phyloP scores from a whole-genome alignment of 2,888 invertebrate genomes.

The Uloborus plumipes region DNA sequence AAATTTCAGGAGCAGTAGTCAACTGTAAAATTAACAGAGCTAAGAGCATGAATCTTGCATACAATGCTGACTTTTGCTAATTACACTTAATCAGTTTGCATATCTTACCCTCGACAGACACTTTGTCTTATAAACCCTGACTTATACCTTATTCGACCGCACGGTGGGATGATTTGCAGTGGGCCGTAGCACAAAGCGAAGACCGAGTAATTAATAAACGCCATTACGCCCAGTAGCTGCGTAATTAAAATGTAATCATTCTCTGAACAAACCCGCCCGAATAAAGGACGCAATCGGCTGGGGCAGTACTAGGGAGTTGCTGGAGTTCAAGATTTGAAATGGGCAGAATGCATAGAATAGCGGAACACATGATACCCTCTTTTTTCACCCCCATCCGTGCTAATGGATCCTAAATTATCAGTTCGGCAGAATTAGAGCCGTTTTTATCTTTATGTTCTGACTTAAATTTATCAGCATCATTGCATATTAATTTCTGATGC shows the following conservation, averaged over 20 bases:
- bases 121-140: constrained; percentile 1
- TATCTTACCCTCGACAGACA: not conserved
- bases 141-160: not conserved
- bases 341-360: too few species aligned
- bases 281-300: constrained; percentile 18
- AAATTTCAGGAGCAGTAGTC: too few species aligned
- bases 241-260: constrained; percentile 57
- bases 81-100: not conserved
- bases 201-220: constrained; percentile 47
- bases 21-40: too few species aligned
- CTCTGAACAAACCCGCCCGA: constrained; percentile 3
- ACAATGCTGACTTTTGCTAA: too few species aligned
- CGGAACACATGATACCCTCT: too few species aligned
- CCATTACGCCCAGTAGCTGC: constrained; percentile 16
- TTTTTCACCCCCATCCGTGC: too few species aligned
- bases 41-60: too few species aligned
- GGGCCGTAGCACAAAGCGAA: not conserved
- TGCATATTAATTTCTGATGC: too few species aligned
- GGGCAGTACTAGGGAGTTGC: not conserved
- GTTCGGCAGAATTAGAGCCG: too few species aligned
- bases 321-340: not conserved
- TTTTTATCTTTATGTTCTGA: too few species aligned
- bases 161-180: constrained; percentile 5
- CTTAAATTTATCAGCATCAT: too few species aligned
- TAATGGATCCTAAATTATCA: too few species aligned